A percentile compares a stretch with the other conserved stretches of the same genome.
Evolutionary conservation across 2,113 vertebrate genomes (phyloP).

Genomic region (Upupa epops): DNA sequence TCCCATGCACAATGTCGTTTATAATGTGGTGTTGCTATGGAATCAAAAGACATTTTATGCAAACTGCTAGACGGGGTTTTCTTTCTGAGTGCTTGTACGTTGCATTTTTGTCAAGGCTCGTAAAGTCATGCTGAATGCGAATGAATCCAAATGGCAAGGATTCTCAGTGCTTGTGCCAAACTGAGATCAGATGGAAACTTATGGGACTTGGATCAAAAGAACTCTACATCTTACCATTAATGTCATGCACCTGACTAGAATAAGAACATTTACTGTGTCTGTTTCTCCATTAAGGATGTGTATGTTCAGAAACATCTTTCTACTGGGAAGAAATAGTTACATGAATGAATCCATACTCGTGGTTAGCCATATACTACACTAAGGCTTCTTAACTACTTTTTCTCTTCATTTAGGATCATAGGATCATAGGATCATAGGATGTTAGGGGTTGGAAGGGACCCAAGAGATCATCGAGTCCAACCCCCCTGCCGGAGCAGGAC

Average conservation of each 20-base stretch:
- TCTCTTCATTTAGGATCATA: neutral
- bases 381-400: neutral
- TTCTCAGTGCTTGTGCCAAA: neutral
- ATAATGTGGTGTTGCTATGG: conserved; percentile 11
- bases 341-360: neutral
- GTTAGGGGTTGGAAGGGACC: too few relatives aligned
- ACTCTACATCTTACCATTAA: neutral
- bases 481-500: too few relatives aligned
- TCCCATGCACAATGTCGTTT: neutral
- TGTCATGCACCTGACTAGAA: neutral
- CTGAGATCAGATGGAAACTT: neutral
- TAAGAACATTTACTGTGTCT: neutral
- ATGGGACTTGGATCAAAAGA: neutral
- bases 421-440: too few relatives aligned
- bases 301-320: neutral
- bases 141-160: neutral
- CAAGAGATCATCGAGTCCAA: too few relatives aligned
- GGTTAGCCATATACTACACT: neutral
- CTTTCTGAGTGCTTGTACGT: neutral
- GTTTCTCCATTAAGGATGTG: neutral
- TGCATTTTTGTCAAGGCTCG: neutral
- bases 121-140: neutral
- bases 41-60: conserved; percentile 6
- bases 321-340: neutral
- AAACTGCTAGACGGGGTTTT: neutral